Evolutionary conservation across 2,113 vertebrate genomes (phyloP).

Genomic region (Chloropsis cyanopogon): DNA sequence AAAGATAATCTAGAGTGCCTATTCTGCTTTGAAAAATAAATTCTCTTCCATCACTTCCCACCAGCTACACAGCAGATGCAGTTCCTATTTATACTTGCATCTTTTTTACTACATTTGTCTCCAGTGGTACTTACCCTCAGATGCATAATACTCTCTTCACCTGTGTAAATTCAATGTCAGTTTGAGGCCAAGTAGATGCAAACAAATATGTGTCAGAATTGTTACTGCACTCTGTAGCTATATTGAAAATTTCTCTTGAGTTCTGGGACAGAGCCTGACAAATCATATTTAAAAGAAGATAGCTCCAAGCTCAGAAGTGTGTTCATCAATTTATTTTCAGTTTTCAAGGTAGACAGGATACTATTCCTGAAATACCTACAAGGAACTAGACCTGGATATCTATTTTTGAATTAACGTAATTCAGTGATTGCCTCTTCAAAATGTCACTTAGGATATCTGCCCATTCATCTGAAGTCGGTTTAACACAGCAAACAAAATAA

Average conservation of each 20-base stretch:
- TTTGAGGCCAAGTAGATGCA: neutral
- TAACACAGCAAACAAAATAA: neutral
- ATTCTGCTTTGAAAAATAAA: neutral
- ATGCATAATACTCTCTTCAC: neutral
- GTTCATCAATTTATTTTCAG: constrained; percentile 31
- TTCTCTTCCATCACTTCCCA: neutral
- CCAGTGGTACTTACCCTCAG: neutral
- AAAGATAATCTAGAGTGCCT: neutral
- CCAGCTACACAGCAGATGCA: neutral
- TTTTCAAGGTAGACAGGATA: constrained; percentile 14
- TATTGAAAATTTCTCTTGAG: neutral
- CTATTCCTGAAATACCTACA: constrained; percentile 31
- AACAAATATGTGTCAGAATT: neutral
- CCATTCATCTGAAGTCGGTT: neutral
- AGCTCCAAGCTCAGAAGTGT: constrained; percentile 34
- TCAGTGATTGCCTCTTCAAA: neutral
- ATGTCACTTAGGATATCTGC: neutral
- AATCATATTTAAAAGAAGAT: constrained; percentile 26
- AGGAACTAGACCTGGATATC: neutral
- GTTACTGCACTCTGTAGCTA: neutral
- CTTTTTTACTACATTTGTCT: neutral
- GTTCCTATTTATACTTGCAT: neutral
- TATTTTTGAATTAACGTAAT: neutral
- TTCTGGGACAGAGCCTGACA: constrained; percentile 13
- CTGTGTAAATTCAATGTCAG: neutral